A percentile compares a stretch with the other conserved stretches of the same genome.
phyloP scores from a whole-genome alignment of 2,797 vertebrate species.

The Ctenochaetus hawaiiensis region DNA sequence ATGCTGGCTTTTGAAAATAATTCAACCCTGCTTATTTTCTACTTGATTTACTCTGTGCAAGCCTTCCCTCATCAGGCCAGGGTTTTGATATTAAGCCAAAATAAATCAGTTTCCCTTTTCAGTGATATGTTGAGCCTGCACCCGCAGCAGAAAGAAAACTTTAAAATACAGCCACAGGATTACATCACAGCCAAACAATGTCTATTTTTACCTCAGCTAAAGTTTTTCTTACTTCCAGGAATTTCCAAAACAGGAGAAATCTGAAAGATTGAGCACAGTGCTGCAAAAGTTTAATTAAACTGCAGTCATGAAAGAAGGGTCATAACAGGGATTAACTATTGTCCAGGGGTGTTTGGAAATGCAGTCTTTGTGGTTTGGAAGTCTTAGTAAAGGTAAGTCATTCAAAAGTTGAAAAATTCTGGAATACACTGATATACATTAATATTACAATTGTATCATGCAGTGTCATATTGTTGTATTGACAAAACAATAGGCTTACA shows the following conservation, averaged over 20 bases:
- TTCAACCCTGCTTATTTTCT: slow-evolving; percentile 83
- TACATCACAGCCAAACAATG: slow-evolving; percentile 83
- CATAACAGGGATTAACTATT: slow-evolving; percentile 53
- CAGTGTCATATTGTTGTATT: not conserved
- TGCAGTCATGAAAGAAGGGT: slow-evolving; percentile 41
- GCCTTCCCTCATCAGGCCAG: slow-evolving; percentile 75
- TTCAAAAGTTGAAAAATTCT: slow-evolving; percentile 9
- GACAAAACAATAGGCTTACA: not conserved
- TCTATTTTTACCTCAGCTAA: slow-evolving; percentile 81
- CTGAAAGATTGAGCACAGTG: slow-evolving; percentile 56
- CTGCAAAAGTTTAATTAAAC: slow-evolving; percentile 57
- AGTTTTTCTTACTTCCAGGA: slow-evolving; percentile 79
- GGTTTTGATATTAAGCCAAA: slow-evolving; percentile 81
- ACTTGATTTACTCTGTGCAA: slow-evolving; percentile 77
- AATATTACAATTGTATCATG: slow-evolving; percentile 6
- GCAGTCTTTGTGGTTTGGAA: slow-evolving; percentile 17
- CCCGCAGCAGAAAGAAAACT: slow-evolving; percentile 70
- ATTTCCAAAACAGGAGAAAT: slow-evolving; percentile 83
- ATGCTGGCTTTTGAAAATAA: slow-evolving; percentile 80
- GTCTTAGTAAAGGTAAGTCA: slow-evolving; percentile 29
- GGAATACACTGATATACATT: not conserved
- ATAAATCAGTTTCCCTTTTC: slow-evolving; percentile 77
- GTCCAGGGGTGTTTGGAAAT: slow-evolving; percentile 39
- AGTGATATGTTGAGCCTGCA: slow-evolving; percentile 67
- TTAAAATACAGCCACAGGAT: slow-evolving; percentile 72